Evolutionary conservation across 2,888 invertebrate species (phyloP).

Genomic region (Omphaloscelis lunosa): DNA sequence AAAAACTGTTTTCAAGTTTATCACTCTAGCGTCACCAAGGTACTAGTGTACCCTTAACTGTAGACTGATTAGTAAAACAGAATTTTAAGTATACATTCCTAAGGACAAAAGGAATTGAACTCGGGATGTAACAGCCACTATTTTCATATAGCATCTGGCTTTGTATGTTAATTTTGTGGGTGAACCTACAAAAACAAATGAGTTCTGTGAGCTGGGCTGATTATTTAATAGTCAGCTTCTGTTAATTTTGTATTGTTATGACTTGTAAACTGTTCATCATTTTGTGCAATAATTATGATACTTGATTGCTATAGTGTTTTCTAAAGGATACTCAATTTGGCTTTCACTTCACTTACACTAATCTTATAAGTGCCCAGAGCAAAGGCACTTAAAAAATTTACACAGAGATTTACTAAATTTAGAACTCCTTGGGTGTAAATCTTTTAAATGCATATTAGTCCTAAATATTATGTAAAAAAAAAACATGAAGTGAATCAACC

Average conservation of each 20-base stretch:
- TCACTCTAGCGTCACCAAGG: slow-evolving; percentile 4
- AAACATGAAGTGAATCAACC: not conserved
- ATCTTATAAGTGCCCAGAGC: not conserved
- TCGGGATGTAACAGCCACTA: not conserved
- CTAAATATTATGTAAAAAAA: not conserved
- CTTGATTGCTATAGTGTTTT: not conserved
- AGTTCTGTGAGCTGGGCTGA: not conserved
- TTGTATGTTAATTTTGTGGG: slow-evolving; percentile 54
- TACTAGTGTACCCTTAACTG: slow-evolving; percentile 8
- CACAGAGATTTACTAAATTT: not conserved
- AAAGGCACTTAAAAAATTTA: not conserved
- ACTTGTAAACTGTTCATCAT: not conserved
- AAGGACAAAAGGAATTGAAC: slow-evolving; percentile 39
- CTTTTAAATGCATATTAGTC: not conserved
- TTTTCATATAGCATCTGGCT: slow-evolving; percentile 38
- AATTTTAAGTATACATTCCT: slow-evolving; percentile 39
- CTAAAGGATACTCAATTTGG: not conserved
- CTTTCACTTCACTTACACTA: not conserved
- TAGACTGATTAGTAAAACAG: slow-evolving; percentile 31
- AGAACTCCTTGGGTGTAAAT: not conserved
- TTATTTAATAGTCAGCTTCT: slow-evolving; percentile 15
- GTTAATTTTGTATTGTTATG: slow-evolving; percentile 12
- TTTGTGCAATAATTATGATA: not conserved
- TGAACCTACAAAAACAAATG: slow-evolving; percentile 53
- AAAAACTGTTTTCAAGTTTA: slow-evolving; percentile 20